These are phyloP conservation scores for Therioaphis trifolii DNA, from an alignment of 2,888 invertebrate genomes.

Conservation along the genomic window DNA sequence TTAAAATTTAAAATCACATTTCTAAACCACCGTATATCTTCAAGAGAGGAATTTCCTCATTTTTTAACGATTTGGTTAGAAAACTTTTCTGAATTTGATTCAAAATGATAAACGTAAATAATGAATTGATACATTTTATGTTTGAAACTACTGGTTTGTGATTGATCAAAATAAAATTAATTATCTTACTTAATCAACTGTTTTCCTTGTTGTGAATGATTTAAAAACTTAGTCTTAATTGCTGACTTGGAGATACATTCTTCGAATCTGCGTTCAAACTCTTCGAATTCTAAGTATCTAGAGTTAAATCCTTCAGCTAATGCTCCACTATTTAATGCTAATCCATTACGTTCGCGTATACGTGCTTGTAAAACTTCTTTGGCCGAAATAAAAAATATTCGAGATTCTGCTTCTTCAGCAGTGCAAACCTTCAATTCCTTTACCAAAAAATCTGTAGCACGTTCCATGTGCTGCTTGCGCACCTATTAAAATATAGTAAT, in stretches of 20 bases:
- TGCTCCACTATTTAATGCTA: slow-evolving; percentile 77
- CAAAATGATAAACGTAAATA: not conserved
- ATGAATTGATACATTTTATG: not conserved
- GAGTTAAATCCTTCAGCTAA: slow-evolving; percentile 93
- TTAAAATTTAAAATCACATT: too few species aligned
- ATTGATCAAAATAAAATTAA: not conserved
- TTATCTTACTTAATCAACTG: slow-evolving; percentile 79
- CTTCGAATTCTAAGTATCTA: slow-evolving; percentile 96
- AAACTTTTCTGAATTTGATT: too few species aligned
- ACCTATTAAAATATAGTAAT: slow-evolving; percentile 74
- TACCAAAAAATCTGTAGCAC: slow-evolving; percentile 93
- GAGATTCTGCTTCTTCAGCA: slow-evolving; percentile 86
- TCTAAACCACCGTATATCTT: too few species aligned
- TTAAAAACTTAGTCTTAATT: slow-evolving; percentile 98
- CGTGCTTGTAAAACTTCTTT: slow-evolving; percentile 89
- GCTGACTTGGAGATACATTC: slow-evolving; percentile 98
- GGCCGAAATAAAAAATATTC: slow-evolving; percentile 98
- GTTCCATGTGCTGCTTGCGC: slow-evolving; percentile 92
- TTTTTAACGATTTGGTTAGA: too few species aligned
- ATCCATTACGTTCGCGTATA: slow-evolving; percentile 77
- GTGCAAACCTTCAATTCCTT: slow-evolving; percentile 93
- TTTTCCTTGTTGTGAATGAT: slow-evolving; percentile 94
- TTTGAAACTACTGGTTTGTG: not conserved
- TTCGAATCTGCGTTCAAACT: slow-evolving; percentile 98
- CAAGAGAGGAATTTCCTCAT: too few species aligned